Percentiles rank a stretch among this genome's conserved stretches.
Conservation (phyloP, 2,888 invertebrate genomes). For the Prostheceraeus crozeri region DNA sequence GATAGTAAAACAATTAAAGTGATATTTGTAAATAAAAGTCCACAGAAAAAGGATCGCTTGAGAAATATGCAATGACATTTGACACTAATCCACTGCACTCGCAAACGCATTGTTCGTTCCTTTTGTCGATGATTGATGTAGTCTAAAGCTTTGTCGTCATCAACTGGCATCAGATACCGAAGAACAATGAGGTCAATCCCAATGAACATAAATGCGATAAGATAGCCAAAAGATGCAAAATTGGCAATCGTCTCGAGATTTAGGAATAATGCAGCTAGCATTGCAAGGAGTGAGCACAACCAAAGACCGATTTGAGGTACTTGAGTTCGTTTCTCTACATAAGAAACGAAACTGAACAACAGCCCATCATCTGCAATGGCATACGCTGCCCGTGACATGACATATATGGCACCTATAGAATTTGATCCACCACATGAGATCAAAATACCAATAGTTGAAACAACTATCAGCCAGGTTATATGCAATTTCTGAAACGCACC, state of each 20-base stretch:
- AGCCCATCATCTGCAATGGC: constrained; percentile 33
- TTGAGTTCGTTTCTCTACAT: background rate
- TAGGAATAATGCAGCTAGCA: constrained; percentile 11
- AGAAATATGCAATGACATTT: background rate
- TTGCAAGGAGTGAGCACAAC: background rate
- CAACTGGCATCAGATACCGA: too few species aligned
- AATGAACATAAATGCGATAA: constrained; percentile 6
- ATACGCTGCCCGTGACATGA: constrained; percentile 15
- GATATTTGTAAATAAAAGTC: background rate
- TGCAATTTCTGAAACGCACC: constrained; percentile 5
- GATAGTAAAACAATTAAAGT: too few species aligned
- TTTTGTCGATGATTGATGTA: too few species aligned
- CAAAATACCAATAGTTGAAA: constrained; percentile 7
- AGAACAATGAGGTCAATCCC: constrained; percentile 27
- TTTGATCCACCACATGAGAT: constrained; percentile 20
- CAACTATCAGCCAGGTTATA: constrained; percentile 9
- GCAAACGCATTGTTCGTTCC: too few species aligned
- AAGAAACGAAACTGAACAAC: constrained; percentile 24
- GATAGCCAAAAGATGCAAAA: constrained; percentile 19
- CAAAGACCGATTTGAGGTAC: constrained; percentile 21
- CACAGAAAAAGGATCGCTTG: background rate
- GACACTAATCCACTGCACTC: too few species aligned
- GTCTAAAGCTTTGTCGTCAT: too few species aligned
- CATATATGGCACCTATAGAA: constrained; percentile 25
- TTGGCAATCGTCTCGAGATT: constrained; percentile 28